phyloP scores from a whole-genome alignment of 2,113 vertebrate species.

The Emydocephalus ijimae region DNA sequence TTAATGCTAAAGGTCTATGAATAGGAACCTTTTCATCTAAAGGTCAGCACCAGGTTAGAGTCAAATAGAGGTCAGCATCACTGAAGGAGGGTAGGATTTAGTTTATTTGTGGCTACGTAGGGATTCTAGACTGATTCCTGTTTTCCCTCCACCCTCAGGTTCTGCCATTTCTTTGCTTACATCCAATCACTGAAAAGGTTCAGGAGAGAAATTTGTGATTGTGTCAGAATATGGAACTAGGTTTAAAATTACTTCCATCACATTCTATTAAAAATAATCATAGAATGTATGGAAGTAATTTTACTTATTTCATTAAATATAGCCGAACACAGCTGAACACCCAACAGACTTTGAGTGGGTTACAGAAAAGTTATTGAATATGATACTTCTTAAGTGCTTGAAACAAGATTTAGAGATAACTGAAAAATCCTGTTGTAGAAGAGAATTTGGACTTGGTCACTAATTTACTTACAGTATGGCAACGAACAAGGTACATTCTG shows the following conservation, averaged over 20 bases:
- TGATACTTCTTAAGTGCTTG: neutral
- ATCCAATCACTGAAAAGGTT: neutral
- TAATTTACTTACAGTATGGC: neutral
- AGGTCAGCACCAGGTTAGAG: neutral
- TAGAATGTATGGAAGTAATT: neutral
- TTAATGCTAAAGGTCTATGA: neutral
- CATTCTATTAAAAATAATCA: neutral
- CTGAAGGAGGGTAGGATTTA: neutral
- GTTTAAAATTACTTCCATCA: neutral
- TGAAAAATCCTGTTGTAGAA: neutral
- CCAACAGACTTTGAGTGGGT: neutral
- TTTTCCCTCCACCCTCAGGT: neutral
- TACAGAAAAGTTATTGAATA: neutral
- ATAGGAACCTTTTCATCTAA: neutral
- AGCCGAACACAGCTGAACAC: neutral
- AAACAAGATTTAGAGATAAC: neutral
- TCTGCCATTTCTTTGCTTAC: neutral
- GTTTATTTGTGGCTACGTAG: neutral
- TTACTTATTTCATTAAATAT: neutral
- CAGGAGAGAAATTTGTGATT: neutral
- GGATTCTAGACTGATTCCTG: neutral
- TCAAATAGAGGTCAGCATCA: neutral
- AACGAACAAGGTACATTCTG: neutral
- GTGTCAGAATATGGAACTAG: neutral
- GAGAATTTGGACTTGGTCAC: neutral